Conservation (phyloP, 2,888 invertebrate genomes). For the Cordilura impudica region DNA sequence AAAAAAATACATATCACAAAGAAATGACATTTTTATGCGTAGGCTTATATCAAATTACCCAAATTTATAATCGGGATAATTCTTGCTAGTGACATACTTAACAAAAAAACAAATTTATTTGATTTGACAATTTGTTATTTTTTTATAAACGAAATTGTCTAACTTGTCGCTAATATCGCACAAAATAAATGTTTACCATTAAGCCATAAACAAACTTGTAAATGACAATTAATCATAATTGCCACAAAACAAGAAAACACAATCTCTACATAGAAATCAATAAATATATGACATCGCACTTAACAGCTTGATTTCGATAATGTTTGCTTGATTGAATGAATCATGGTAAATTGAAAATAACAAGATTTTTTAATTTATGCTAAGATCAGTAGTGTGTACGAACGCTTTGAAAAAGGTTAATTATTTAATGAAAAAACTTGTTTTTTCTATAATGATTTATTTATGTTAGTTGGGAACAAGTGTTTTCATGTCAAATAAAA, state of each 20-base stretch:
- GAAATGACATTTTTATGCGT: conserved; percentile 19
- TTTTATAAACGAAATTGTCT: not conserved
- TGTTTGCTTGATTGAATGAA: not conserved
- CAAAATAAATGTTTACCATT: not conserved
- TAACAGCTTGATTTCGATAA: not conserved
- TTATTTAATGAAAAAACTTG: conserved; percentile 5
- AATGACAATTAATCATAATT: conserved; percentile 31
- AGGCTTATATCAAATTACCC: conserved; percentile 7
- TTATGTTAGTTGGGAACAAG: conserved; percentile 9
- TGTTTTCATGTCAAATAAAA: conserved; percentile 1
- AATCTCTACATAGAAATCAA: not conserved
- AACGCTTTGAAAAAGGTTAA: conserved; percentile 1
- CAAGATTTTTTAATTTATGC: conserved; percentile 6
- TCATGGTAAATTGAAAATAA: not conserved
- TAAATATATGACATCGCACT: not conserved
- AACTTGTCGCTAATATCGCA: not conserved
- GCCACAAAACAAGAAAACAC: not conserved
- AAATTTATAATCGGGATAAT: conserved; percentile 14
- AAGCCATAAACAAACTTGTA: not conserved
- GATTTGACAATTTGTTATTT: conserved; percentile 9
- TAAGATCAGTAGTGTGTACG: not conserved
- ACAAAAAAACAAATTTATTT: not conserved
- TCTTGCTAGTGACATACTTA: conserved; percentile 18
- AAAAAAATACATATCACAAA: not conserved
- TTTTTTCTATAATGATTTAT: not conserved